Evolutionary conservation across 2,888 invertebrate species (phyloP), one percentile per base, ranked within the genome.

Genomic region (Pristionchus exspectatus): DNA sequence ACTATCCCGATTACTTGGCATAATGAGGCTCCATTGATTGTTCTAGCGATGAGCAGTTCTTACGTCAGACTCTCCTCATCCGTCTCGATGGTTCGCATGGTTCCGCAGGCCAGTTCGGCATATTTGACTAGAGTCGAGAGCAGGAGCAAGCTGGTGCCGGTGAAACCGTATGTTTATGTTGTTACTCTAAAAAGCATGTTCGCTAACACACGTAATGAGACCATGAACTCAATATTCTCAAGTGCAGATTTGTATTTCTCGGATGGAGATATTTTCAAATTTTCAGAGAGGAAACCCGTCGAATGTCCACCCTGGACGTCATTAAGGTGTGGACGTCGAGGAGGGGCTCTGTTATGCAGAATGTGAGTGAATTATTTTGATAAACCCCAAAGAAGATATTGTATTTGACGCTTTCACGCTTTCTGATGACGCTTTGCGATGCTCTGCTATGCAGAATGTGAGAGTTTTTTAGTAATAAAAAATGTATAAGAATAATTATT

Each of bases 1-100:
- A 38, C 38, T 38, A 38, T 38, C 5, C 5, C 2, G 38, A 38
- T 38, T 38, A 38, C 38, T 38, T 38, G 38, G 5, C 2, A 3
- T 38, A 38, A 38, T 38, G 38, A 38, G 44, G 12, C 44, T 50
- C 12, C 44, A 50, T 7, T 9, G 44, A 50, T 50, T 50, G 44
- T 9, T 9, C 44, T 9, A 50, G 12, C 44, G 9, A 9, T 10
- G 44, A 50, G 12, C 44, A 7, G 44, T 18, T 16, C 72, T 4
- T 0, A 50, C 91, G n/a, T 54, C 89, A 93, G 93, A 89, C 86
- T 93, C 16, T 74, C 90, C 21, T 86, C 90, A 12, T 91, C 92
- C 0, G 90, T 92, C 30, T 92, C 92, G 14, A 91, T 91, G 90
- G 93, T 93, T 10, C 90, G 92, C 74, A 93, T 93, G 93, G 92